A percentile compares a stretch with the other conserved stretches of the same genome.
These are phyloP conservation scores for Corythoichthys haematopterus DNA, from an alignment of 2,113 vertebrate species.

Conservation along the genomic window DNA sequence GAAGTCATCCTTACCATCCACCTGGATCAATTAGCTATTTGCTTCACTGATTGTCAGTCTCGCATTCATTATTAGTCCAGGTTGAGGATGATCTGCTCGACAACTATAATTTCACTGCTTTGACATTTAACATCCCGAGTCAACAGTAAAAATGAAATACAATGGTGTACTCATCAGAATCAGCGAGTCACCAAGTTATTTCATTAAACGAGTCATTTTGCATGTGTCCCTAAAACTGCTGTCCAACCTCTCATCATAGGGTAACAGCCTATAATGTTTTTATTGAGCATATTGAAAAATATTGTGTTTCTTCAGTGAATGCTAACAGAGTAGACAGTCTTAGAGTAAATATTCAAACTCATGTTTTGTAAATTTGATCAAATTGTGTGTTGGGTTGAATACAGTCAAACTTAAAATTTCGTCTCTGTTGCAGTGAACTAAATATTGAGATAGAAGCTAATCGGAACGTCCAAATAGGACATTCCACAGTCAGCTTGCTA, in stretches of 20 bases:
- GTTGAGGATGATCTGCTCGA: neutral
- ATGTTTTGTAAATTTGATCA: neutral
- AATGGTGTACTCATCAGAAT: neutral
- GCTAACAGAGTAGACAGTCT: too few relatives aligned
- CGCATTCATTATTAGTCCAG: constrained; percentile 25
- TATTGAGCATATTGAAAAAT: neutral
- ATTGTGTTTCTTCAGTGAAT: too few relatives aligned
- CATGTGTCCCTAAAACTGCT: neutral
- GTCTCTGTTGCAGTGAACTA: too few relatives aligned
- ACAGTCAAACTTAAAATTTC: too few relatives aligned
- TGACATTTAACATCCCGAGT: neutral
- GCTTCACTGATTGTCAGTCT: constrained; percentile 66
- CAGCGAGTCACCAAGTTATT: neutral
- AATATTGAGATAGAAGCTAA: too few relatives aligned
- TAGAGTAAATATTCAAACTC: neutral
- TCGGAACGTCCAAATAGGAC: neutral
- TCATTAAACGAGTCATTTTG: neutral
- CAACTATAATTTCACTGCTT: neutral
- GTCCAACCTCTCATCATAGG: too few relatives aligned
- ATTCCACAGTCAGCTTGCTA: neutral
- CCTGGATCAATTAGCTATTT: constrained; percentile 73
- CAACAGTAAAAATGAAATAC: neutral
- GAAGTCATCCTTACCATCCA: constrained; percentile 70
- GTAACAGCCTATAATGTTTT: neutral
- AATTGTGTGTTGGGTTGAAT: neutral